Evolutionary conservation across 2,113 vertebrate genomes (phyloP), one percentile per base, ranked within the genome.

Genomic region (Phalacrocorax brasilianus): DNA sequence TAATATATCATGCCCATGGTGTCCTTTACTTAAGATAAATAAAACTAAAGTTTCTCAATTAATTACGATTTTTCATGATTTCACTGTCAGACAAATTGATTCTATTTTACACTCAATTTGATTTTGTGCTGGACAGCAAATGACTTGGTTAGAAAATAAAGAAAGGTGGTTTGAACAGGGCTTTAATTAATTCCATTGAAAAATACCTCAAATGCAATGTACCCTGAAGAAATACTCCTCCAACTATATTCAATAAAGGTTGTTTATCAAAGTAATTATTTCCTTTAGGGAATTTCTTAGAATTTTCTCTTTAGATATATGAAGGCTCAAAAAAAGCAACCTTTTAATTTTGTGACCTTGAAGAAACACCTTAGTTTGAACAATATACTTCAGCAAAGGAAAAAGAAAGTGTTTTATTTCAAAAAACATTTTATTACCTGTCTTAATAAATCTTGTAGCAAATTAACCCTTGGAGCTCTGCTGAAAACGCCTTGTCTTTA

Each of bases 201-300:
- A 97, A 97, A 81, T 74, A 95, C 50, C 93, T 96, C 93, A 95
- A 90, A 92, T 79, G 33, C 56, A 95, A 80, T 61, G 58, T 66
- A 96, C 75, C 87, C 62, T 75, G 78, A 96, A 97, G 95, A 95
- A 95, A 95, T 88, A 74, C 32, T 86, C 61, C 72, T 96, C 79
- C 50, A 93, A 93, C 74, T 83, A 79, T 91, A 86, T 96, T 96
- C 94, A 95, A 78, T 96, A 97, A 96, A 90, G 13, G 70, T 82
- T 97, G 50, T 97, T 97, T 97, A 90, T 96, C 82, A 97, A 95
- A 95, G 44, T 96, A 96, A 96, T 97, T 97, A 92, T 97, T 97
- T 97, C 79, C 93, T 93, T 96, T 89, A 76, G 86, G 80, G 89
- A 95, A 50, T 94, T 88, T 81, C 32, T 50, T 87, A 67, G 59